Base-by-base conservation (phyloP, 2,888 invertebrate genomes). In the Nomada ferruginata region DNA sequence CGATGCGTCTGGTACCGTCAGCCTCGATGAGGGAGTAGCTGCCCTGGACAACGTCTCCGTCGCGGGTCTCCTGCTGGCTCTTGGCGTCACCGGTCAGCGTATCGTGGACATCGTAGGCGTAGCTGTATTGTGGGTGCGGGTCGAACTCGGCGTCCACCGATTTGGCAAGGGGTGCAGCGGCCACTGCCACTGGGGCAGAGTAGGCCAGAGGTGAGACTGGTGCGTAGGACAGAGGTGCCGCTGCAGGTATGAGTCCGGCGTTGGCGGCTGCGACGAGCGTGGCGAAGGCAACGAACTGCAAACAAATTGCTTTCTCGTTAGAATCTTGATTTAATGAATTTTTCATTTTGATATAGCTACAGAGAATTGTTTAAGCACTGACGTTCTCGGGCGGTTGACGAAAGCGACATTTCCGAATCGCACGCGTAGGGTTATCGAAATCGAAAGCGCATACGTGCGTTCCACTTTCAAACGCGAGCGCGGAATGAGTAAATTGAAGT, bases 191-290 rank as follows among this genome's bases (percentile, higher is more conserved):
- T 9, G 64, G 68, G 1, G 66, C 66, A 10, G 66, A 53, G 42
- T 66, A 66, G 20, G 68, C 13, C 11, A 69, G 18, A 2, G 52
- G 50, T 7, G 85, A 79, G 0, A 82, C 79, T 0, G 82, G 79
- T 18, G 89, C 85, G 61, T 91, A 90, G 11, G 86, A 91, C 82
- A 92, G 83, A 0, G 85, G 88, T 0, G 86, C 84, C 0, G 84
- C 94, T 36, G 94, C 94, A 10, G 93, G 92, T 53, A 95, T 89
- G 2, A 94, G 76, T 47, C 94, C 95, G 2, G 94, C 95, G 77
- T 94, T 95, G 26, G 95, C 94, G 44, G 92, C 87, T 1, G 95
- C 95, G 87, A 95, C 42, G 93, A 94, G 42, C 91, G 92, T 13
- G 92, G 94, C 61, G 94, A 94, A 75, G 59, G 94, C 89, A 84